Conservation (phyloP, 2,797 vertebrate species). For the Monodelphis domestica region DNA sequence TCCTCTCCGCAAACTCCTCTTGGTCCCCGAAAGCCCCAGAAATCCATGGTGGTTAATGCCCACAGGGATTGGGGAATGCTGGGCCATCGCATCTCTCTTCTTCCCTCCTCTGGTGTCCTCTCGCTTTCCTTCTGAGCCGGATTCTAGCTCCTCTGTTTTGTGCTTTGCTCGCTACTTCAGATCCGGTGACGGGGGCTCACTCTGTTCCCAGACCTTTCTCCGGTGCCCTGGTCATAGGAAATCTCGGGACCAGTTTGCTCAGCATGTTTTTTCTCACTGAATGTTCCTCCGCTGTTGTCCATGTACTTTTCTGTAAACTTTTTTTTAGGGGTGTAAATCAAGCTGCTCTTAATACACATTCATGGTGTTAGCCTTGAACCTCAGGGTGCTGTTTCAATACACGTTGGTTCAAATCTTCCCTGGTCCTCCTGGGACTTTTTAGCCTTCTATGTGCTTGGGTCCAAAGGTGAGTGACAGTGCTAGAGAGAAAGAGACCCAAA, state of each 20-base stretch:
- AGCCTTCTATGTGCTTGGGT: not conserved
- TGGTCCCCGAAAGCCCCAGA: not conserved
- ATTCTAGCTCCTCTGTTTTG: not conserved
- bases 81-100: not conserved
- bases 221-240: slow-evolving; percentile 4
- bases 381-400: not conserved
- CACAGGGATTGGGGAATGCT: not conserved
- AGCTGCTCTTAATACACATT: not conserved
- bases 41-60: not conserved
- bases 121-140: not conserved
- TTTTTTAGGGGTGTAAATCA: not conserved
- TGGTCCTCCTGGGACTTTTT: not conserved
- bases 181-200: not conserved
- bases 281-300: not conserved
- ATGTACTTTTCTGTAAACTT: not conserved
- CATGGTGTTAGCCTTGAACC: not conserved
- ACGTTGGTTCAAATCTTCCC: not conserved
- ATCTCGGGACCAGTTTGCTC: slow-evolving; percentile 21
- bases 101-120: not conserved
- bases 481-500: not conserved
- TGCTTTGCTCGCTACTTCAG: not conserved
- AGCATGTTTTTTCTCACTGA: not conserved
- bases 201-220: not conserved
- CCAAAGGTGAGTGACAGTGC: not conserved
- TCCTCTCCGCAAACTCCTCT: not conserved